phyloP scores from a whole-genome alignment of 92 coral and sea anemone genomes.

The Blastomussa wellsi region DNA sequence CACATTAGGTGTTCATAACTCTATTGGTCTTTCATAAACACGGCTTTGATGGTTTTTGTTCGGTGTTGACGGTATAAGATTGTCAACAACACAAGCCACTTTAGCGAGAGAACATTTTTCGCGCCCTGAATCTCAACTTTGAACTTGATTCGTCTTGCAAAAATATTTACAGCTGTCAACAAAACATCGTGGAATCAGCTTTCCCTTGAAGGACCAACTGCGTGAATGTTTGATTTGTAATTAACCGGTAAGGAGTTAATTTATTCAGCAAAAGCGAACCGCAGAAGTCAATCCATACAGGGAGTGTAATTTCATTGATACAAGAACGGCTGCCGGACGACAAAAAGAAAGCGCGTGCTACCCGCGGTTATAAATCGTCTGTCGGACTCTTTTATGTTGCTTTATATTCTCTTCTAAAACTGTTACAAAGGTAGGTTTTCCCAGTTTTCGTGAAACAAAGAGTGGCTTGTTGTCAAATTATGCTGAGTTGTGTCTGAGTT shows the following conservation, averaged over 20 bases:
- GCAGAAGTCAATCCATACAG: constrained; percentile 39
- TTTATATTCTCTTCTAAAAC: not conserved
- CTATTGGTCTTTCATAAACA: not conserved
- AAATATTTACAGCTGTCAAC: constrained; percentile 30
- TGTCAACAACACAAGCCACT: constrained; percentile 2
- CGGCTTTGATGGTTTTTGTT: not conserved
- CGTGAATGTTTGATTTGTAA: constrained; percentile 11
- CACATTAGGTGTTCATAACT: constrained; percentile 9
- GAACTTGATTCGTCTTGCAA: not conserved
- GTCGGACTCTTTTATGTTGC: not conserved
- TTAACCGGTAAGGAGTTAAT: constrained; percentile 32
- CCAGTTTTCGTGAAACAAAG: not conserved
- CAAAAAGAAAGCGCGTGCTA: no score
- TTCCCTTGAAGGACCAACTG: constrained; percentile 34
- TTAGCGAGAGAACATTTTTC: not conserved
- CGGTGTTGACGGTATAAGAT: not conserved
- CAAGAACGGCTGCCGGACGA: not conserved
- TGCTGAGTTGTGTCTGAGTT: constrained; percentile 1
- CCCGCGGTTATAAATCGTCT: not conserved
- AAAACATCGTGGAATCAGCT: constrained; percentile 1
- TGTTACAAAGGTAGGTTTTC: not conserved
- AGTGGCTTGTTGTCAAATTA: not conserved
- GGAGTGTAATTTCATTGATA: constrained; percentile 26
- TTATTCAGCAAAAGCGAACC: constrained; percentile 45
- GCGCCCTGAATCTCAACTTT: constrained; percentile 7